Evolutionary conservation across 1,140 invertebrate species (phyloP), one percentile per base, ranked within the genome.

Genomic region (Platyscapa corneri): DNA sequence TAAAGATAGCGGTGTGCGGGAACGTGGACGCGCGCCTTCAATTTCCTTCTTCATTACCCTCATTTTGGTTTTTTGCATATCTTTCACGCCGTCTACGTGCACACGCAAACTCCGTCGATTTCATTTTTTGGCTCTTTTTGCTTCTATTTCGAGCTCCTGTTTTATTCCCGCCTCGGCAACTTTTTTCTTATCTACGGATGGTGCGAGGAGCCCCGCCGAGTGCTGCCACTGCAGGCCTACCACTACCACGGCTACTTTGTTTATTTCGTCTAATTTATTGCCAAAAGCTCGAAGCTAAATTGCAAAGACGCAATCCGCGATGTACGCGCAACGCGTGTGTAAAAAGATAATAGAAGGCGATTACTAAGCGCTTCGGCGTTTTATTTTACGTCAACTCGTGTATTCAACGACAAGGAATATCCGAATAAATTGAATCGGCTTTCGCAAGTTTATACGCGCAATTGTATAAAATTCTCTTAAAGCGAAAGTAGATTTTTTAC

Each of bases 31-130:
- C 34, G 37, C 82, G 39, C 32, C 67, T 81, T 81, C 77, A 81
- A 85, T 85, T 85, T 81, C 78, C 53, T 79, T 72, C 78, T 81
- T 85, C 84, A 85, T 85, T 85, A 75, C 65, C 53, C 77, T 74
- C 65, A 23, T 85, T 85, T 85, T 46, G 74, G 27, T 80, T 85
- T 78, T 84, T 84, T 83, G 46, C 60, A 49, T 46, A 65, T 53
- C 46, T 77, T 77, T 56, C 56, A 42, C 5, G 1, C 1, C 16
- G 30, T 12, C 10, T 37, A n/a, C 18, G 12, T 37, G 53, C 34
- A 56, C 34, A 32, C 14, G 30, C 18, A 37, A 7, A 1, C 30
- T 32, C 39, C 12, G 42, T 56, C 74, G 67, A 74, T 82, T 82
- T 74, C 56, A 60, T 75, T 46, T 70, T 37, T n/a, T n/a, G n/a